Conservation (phyloP, 2,797 vertebrate genomes). For the Sebastes melanostomus region DNA sequence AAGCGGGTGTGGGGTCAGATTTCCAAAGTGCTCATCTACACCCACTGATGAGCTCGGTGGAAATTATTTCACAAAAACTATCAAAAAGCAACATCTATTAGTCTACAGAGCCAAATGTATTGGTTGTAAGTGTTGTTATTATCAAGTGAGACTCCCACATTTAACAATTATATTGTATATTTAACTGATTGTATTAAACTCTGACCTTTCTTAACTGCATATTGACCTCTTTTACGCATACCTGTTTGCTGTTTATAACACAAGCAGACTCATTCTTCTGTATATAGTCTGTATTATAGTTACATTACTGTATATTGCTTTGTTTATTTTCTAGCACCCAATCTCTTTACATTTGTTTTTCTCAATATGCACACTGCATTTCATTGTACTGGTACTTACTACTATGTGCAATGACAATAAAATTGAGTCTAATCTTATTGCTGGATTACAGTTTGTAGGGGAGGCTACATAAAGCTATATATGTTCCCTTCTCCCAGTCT, state of each 20-base stretch:
- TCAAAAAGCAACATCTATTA: background rate
- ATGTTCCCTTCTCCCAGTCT: slow-evolving; percentile 54
- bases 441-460: slow-evolving; percentile 8
- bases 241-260: background rate
- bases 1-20: slow-evolving; percentile 35
- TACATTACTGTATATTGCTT: background rate
- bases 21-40: background rate
- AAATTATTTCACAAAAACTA: background rate
- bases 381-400: background rate
- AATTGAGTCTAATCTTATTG: background rate
- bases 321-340: background rate
- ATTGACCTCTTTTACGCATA: background rate
- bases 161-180: background rate
- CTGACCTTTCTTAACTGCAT: background rate
- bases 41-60: background rate
- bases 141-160: background rate
- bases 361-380: background rate
- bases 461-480: slow-evolving; percentile 19
- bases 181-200: background rate
- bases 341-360: background rate
- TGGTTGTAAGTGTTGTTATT: background rate
- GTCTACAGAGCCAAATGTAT: background rate
- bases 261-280: background rate
- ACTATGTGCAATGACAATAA: background rate
- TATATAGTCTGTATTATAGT: background rate